phyloP scores from a whole-genome alignment of 2,113 vertebrate genomes.

The Nymphicus hollandicus region DNA sequence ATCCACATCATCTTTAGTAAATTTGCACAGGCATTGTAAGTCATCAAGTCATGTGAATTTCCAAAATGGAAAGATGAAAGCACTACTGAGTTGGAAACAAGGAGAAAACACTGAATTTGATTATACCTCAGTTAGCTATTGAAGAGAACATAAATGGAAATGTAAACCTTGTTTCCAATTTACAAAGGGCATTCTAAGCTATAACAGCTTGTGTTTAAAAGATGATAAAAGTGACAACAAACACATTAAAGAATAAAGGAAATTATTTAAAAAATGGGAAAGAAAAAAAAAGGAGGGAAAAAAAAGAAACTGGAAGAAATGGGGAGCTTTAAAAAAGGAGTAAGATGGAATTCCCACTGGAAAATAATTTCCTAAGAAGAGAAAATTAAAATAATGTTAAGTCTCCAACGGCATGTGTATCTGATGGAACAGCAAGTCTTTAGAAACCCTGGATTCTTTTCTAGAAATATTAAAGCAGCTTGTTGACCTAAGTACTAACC shows the following conservation, averaged over 20 bases:
- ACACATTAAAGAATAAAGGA: background rate
- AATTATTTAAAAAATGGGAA: background rate
- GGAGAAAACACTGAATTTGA: background rate
- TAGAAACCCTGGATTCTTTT: background rate
- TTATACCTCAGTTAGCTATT: background rate
- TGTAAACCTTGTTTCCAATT: background rate
- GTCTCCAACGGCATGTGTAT: background rate
- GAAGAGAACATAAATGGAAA: background rate
- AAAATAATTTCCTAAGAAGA: background rate
- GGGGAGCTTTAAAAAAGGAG: background rate
- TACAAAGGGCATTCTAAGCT: background rate
- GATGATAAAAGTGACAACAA: background rate
- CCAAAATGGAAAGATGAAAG: background rate
- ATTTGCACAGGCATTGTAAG: background rate
- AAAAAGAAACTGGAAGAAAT: background rate
- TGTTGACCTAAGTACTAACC: background rate
- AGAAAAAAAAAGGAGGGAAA: accelerated
- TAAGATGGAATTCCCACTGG: background rate
- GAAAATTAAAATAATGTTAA: background rate
- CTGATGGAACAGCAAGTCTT: background rate
- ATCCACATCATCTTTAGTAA: background rate
- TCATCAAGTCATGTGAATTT: background rate
- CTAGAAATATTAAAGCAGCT: background rate
- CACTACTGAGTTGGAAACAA: background rate
- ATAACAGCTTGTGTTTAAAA: background rate